Evolutionary conservation across 2,797 vertebrate species (phyloP), one percentile per base, ranked within the genome.

Genomic region (Enteromius thamalakanensis): DNA sequence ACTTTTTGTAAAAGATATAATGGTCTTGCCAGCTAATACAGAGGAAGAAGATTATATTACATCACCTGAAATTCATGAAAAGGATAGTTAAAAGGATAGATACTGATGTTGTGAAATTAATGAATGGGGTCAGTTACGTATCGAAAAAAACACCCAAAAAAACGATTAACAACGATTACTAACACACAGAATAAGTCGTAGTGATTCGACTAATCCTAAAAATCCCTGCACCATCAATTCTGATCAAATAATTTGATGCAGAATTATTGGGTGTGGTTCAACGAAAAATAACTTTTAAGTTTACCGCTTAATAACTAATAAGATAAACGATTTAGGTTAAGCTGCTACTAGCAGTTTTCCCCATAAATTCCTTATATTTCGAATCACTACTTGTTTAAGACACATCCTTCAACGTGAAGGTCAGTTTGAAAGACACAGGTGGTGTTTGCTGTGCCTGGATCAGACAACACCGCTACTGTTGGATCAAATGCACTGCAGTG

Each of bases 361-460:
- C 40, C 8, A 29, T 34, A 15, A 79, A 76, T 79, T 86, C 34
- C 68, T 37, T 15, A 8, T 23, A 72, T 86, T 70, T 21, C 5
- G 26, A 68, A 42, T 68, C 32, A 69, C 55, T 67, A 32, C 67
- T 21, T 17, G 26, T 65, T 65, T 58, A 74, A 84, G 42, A 69
- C 82, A 80, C 29, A 60, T 47, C 47, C 47, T 76, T 82, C 47
- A 70, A 14, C 17, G 14, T 83, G 77, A 88, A 86, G 87, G 87
- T 86, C 87, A 88, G n/a, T 14, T 14, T 70, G 76, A 86, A 86
- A 80, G 87, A 75, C 81, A 81, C 78, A 68, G 77, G 51, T 84
- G 77, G 37, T 84, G 79, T 83, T 86, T 81, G 85, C 81, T 64
- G n/a, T 79, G 64, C 65, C 81, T 55, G 70, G 58, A 79, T 82